Conservation (phyloP, 1,140 invertebrate species). For the Drosophila azteca region DNA sequence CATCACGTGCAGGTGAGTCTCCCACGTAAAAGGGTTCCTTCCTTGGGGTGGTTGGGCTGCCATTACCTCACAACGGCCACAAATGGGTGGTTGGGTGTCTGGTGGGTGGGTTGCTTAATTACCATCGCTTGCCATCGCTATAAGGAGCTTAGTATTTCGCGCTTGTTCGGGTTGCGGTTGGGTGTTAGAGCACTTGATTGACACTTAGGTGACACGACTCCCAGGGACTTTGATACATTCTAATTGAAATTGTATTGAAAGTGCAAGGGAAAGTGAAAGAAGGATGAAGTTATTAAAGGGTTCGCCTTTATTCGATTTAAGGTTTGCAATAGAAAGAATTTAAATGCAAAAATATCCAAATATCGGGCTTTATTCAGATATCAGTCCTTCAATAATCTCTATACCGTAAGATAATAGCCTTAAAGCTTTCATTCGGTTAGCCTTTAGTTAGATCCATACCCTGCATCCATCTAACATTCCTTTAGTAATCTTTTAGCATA, state of each 20-base stretch:
- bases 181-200: slow-evolving; percentile 22
- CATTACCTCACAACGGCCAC: slow-evolving; percentile 16
- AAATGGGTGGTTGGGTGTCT: slow-evolving; percentile 8
- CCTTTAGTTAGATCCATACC: no score
- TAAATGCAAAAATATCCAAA: background rate
- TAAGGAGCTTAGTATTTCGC: slow-evolving; percentile 32
- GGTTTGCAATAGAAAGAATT: background rate
- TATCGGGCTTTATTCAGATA: no score
- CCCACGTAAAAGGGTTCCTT: slow-evolving; percentile 3
- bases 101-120: slow-evolving; percentile 22
- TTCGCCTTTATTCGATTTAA: background rate
- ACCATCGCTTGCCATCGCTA: slow-evolving; percentile 3
- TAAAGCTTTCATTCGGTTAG: background rate
- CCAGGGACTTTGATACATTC: slow-evolving; percentile 5
- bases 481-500: background rate
- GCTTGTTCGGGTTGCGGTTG: slow-evolving; percentile 15
- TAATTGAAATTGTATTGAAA: slow-evolving; percentile 39
- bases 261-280: slow-evolving; percentile 4
- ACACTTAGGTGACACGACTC: slow-evolving; percentile 16
- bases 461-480: background rate
- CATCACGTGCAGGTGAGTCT: slow-evolving; percentile 95
- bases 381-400: no score
- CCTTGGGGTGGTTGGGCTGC: slow-evolving; percentile 25
- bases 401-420: no score
- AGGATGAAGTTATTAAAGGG: background rate